Base-by-base conservation (phyloP, 2,113 vertebrate genomes). In the Tetraodon nigroviridis region DNA sequence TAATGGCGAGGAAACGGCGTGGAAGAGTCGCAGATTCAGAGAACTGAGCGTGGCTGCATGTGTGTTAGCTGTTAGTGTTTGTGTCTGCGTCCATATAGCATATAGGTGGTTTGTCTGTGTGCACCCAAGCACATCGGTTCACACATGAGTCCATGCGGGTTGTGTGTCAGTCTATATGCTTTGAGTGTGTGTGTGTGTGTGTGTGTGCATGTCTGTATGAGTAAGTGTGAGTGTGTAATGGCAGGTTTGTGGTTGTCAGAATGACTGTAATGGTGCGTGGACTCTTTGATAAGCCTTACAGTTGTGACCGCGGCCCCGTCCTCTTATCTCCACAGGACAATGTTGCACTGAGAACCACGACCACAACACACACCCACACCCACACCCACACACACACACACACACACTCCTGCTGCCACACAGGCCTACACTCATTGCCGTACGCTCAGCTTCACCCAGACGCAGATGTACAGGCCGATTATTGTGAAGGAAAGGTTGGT, bases 241-340 rank as follows among this genome's bases (percentile, higher is more conserved):
- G 75, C 45, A 56, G 75, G 70, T 72, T 79, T 67, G 45, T 46
- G 73, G 24, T 68, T 69, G 78, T 80, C 75, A 79, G 69, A 84
- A 83, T 80, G 85, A 77, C 71, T 73, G 81, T 88, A 86, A 88
- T 88, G 86, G 81, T 73, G 77, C 77, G 53, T 82, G 73, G 55
- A 63, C 53, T 56, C 81, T 80, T 85, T 82, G 80, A 82, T 86
- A 86, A 81, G 61, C 82, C 77, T 63, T 82, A 75, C 78, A 77
- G 76, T 80, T 73, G 77, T 80, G 82, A 75, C 59, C 8, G 21
- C 29, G 55, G 63, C 63, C 16, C 46, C 5, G 61, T 81, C 53
- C 73, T 83, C 82, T 86, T 82, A 86, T 86, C 82, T 82, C 69
- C 69, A 71, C 64, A 81, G 84, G 71, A 86, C 86, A 86, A 86